Conservation (phyloP, 2,113 vertebrate species). For the Trematomus loennbergii region DNA sequence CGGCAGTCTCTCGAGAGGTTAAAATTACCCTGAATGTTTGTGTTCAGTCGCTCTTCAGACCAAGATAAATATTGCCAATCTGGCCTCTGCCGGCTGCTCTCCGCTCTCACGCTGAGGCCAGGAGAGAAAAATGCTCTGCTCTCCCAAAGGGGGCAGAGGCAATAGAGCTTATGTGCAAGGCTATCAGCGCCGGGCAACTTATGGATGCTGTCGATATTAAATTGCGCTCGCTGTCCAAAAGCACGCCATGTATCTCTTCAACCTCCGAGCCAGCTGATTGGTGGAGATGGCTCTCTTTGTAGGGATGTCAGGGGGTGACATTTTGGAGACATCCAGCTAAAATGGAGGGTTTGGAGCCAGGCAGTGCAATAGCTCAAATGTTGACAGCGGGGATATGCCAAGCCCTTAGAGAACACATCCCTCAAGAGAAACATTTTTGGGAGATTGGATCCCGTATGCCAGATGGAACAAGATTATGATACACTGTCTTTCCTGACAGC, state of each 20-base stretch:
- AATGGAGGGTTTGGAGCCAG: slow-evolving; percentile 70
- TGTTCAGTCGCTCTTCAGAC: slow-evolving; percentile 71
- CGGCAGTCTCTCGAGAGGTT: slow-evolving; percentile 58
- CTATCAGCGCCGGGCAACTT: slow-evolving; percentile 67
- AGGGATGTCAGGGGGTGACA: slow-evolving; percentile 72
- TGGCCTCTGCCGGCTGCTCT: slow-evolving; percentile 62
- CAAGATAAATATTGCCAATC: slow-evolving; percentile 81
- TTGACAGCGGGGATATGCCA: slow-evolving; percentile 71
- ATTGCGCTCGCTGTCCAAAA: slow-evolving; percentile 69
- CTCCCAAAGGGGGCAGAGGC: slow-evolving; percentile 68
- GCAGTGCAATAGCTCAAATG: slow-evolving; percentile 58
- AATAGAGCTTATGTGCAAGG: slow-evolving; percentile 68
- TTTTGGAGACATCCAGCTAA: slow-evolving; percentile 64
- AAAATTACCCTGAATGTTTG: slow-evolving; percentile 75
- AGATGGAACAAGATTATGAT: slow-evolving; percentile 78
- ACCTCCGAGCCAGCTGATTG: slow-evolving; percentile 60
- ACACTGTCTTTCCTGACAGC: slow-evolving; percentile 63
- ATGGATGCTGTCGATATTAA: slow-evolving; percentile 70
- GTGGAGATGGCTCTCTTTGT: slow-evolving; percentile 69
- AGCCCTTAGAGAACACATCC: slow-evolving; percentile 64
- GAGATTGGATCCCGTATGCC: slow-evolving; percentile 69
- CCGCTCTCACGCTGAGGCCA: slow-evolving; percentile 59
- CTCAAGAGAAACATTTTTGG: slow-evolving; percentile 66
- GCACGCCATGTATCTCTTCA: slow-evolving; percentile 74
- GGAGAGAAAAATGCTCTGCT: slow-evolving; percentile 76